phyloP scores from a whole-genome alignment of 2,113 vertebrate genomes.

The Strigops habroptila region DNA sequence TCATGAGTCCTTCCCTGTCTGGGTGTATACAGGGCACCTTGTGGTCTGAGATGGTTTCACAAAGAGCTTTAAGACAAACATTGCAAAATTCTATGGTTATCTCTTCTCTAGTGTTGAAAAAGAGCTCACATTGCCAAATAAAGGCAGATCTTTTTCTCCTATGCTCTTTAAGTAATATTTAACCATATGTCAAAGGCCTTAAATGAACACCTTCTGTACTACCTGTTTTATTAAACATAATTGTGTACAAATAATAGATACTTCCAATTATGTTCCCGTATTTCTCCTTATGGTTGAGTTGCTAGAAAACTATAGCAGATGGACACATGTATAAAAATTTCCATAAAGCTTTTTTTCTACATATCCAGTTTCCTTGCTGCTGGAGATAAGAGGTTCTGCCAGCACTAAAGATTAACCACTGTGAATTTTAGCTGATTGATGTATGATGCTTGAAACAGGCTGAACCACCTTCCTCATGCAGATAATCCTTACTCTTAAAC shows the following conservation, averaged over 20 bases:
- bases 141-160: not conserved
- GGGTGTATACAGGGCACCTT: not conserved
- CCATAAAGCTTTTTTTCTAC: slow-evolving; percentile 18
- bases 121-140: not conserved
- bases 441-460: slow-evolving; percentile 10
- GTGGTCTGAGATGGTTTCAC: not conserved
- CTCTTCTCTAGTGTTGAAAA: not conserved
- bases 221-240: not conserved
- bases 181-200: not conserved
- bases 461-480: not conserved
- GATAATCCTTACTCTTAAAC: slow-evolving; percentile 16
- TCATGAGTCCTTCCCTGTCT: not conserved
- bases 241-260: not conserved
- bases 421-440: slow-evolving; percentile 38
- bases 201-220: not conserved
- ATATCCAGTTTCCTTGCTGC: not conserved
- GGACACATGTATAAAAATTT: not conserved
- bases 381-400: slow-evolving; percentile 31
- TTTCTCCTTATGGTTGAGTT: not conserved
- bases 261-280: not conserved
- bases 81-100: not conserved
- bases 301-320: slow-evolving; percentile 12
- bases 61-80: not conserved
- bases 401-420: not conserved
- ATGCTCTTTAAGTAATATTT: not conserved